Evolutionary conservation across 92 coral and sea anemone genomes (phyloP), one percentile per base, ranked within the genome.

Genomic region (Epizoanthus fatuus): DNA sequence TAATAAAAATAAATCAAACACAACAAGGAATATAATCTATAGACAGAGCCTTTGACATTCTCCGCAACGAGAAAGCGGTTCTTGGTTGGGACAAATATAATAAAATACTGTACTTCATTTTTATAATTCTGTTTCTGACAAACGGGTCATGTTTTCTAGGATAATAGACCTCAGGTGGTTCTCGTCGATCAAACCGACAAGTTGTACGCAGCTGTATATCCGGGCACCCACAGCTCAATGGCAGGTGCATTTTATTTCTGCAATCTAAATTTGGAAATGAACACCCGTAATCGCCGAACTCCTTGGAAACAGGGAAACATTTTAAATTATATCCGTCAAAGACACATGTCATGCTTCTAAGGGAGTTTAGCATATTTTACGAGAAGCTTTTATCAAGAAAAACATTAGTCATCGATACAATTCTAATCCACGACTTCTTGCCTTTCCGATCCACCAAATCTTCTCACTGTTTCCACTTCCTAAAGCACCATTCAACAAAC

Each of bases 141-240:
- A 77, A 77, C 69, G 15, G 82, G 55, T 77, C 82, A 39, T 60
- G 79, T 73, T 60, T 56, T 60, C 22, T 38, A 59, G 57, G 71
- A 59, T 44, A 77, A 77, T 77, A 77, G 70, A 20, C 14, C 69
- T 90, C 93, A 90, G 93, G 87, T 90, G 91, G 84, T 70, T 22
- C 38, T 19, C 32, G 56, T 72, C 40, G 60, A 40, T 60, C 81
- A 76, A 77, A 77, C 82, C 82, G 68, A 77, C 82, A 60, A 59
- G 54, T 88, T 85, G 83, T 40, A 20, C 65, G 79, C 93, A 90
- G 93, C 91, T 90, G 93, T 75, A 54, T 91, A 90, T 90, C 88
- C 93, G 93, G 93, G 93, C 53, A 86, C 69, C 75, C 35, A 53
- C 35, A 53, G 79, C 83, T 55, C 35, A 25, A 51, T 15, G 69